Evolutionary conservation across 1,140 invertebrate species (phyloP).

Genomic region (Lucilia sericata): DNA sequence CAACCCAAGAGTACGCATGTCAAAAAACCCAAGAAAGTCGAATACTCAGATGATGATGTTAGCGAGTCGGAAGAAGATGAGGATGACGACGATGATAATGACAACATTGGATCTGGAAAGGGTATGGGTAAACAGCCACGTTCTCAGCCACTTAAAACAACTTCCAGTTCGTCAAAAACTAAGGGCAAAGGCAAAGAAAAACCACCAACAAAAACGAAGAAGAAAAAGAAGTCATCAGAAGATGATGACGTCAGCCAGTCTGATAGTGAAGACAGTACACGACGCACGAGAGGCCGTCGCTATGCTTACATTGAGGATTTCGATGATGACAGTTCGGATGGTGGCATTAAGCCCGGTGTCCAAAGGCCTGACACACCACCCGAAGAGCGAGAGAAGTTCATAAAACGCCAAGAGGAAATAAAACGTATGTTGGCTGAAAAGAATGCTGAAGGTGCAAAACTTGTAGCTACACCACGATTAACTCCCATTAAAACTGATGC

Average conservation of each 20-base stretch:
- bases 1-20: constrained; percentile 56
- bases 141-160: constrained; percentile 57
- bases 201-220: constrained; percentile 51
- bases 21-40: constrained; percentile 59
- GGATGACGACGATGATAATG: constrained; percentile 59
- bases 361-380: constrained; percentile 65
- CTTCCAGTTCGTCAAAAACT: constrained; percentile 49
- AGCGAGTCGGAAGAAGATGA: constrained; percentile 62
- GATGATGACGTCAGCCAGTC: constrained; percentile 65
- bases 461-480: constrained; percentile 63
- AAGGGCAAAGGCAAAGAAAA: constrained; percentile 52
- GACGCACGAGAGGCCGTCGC: constrained; percentile 76
- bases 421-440: constrained; percentile 67
- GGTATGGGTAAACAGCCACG: constrained; percentile 63
- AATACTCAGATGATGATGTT: constrained; percentile 65
- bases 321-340: constrained; percentile 66
- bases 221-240: constrained; percentile 52
- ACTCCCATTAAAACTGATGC: constrained; percentile 57
- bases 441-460: constrained; percentile 64
- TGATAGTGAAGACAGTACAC: constrained; percentile 71
- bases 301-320: constrained; percentile 77
- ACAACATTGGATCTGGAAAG: constrained; percentile 54
- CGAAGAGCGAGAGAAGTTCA: constrained; percentile 66
- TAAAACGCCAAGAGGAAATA: constrained; percentile 66
- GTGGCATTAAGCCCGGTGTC: constrained; percentile 71